Evolutionary conservation across 2,888 invertebrate genomes (phyloP).

Genomic region (Eremobia ochroleuca): DNA sequence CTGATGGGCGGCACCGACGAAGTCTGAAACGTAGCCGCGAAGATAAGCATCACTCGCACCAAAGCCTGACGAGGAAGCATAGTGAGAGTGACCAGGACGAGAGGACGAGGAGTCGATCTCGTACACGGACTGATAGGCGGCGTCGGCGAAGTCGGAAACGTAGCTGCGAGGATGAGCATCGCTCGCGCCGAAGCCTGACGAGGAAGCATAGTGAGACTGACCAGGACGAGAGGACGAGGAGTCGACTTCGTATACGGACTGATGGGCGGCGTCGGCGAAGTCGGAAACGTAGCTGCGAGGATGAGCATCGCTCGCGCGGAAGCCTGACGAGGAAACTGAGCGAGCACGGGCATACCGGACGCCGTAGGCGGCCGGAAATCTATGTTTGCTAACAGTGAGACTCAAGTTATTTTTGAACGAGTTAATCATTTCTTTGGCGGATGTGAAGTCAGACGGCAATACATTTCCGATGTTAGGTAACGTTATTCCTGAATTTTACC

Average conservation of each 20-base stretch:
- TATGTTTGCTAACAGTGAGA: constrained; percentile 4
- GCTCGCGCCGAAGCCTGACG: neutral
- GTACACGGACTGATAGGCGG: neutral
- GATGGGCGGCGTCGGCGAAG: too few relatives aligned
- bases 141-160: neutral
- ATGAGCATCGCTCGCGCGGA: neutral
- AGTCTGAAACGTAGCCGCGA: neutral
- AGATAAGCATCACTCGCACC: neutral
- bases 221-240: too few relatives aligned
- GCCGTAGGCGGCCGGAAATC: neutral
- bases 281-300: neutral
- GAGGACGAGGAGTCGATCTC: neutral
- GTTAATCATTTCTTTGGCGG: neutral
- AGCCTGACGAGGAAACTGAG: neutral
- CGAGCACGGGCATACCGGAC: neutral
- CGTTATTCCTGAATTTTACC: constrained; percentile 12
- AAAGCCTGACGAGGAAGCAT: neutral
- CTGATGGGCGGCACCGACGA: neutral
- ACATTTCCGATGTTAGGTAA: too few relatives aligned
- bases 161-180: neutral
- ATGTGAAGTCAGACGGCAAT: too few relatives aligned
- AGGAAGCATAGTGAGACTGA: neutral
- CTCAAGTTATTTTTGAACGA: constrained; percentile 10
- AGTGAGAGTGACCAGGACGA: constrained; percentile 7
- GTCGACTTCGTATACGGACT: too few relatives aligned